A percentile compares a stretch with the other conserved stretches of the same genome.
These are phyloP conservation scores for Caenorhabditis latens DNA, from an alignment of 1,140 invertebrate genomes.

Conservation along the genomic window DNA sequence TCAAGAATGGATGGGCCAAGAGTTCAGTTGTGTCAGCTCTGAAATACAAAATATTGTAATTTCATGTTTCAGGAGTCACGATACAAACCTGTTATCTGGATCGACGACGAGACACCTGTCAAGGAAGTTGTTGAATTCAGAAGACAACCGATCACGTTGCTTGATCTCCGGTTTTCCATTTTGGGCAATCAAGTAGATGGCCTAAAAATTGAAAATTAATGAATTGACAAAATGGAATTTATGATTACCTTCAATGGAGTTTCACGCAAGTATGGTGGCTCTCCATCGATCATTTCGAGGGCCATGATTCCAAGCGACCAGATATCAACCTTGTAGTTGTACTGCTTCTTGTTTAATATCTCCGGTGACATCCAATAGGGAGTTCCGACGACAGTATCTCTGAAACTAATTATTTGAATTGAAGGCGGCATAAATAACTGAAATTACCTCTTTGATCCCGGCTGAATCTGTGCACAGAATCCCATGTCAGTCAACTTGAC, in stretches of 20 bases:
- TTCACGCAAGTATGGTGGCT: conserved; percentile 76
- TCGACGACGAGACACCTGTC: conserved; percentile 68
- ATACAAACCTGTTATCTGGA: conserved; percentile 48
- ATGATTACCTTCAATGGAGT: conserved; percentile 74
- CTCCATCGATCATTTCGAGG: conserved; percentile 78
- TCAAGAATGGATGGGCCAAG: conserved; percentile 73
- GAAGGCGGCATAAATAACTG: background rate
- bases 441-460: conserved; percentile 70
- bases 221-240: background rate
- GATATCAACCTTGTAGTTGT: conserved; percentile 77
- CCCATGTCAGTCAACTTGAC: conserved; percentile 77
- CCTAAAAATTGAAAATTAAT: conserved; percentile 66
- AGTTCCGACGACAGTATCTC: conserved; percentile 83
- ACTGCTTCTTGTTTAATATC: conserved; percentile 79
- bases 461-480: conserved; percentile 77
- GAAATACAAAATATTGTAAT: conserved; percentile 68
- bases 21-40: conserved; percentile 75
- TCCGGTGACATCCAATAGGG: conserved; percentile 86
- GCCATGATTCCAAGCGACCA: conserved; percentile 76
- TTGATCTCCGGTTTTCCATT: conserved; percentile 78
- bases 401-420: conserved; percentile 6
- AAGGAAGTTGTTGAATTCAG: conserved; percentile 75
- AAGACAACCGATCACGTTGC: conserved; percentile 69
- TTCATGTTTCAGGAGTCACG: conserved; percentile 59
- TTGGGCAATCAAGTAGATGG: conserved; percentile 77